These are phyloP conservation scores for Fulmarus glacialis DNA, from an alignment of 2,113 vertebrate genomes.

Conservation along the genomic window DNA sequence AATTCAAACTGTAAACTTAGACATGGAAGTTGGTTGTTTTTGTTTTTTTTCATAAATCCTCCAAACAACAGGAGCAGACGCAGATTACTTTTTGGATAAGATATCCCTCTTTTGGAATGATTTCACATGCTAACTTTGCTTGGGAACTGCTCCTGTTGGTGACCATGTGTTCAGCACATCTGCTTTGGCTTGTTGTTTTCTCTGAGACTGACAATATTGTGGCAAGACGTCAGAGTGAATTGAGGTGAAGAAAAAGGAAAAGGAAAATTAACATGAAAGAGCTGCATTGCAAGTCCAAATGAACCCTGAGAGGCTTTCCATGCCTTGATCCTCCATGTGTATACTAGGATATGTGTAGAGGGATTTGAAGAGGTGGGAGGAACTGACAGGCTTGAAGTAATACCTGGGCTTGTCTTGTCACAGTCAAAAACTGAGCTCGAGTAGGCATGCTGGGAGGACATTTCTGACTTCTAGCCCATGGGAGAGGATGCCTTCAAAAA, in stretches of 20 bases:
- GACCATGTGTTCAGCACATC: conserved; percentile 71
- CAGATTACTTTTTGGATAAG: conserved; percentile 54
- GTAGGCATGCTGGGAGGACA: background rate
- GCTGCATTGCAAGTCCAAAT: background rate
- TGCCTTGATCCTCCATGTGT: conserved; percentile 26
- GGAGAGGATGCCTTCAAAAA: conserved; percentile 27
- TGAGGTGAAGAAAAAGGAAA: conserved; percentile 45
- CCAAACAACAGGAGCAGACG: conserved; percentile 55
- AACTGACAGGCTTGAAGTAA: conserved; percentile 12
- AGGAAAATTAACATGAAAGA: conserved; percentile 48
- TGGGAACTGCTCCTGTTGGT: conserved; percentile 64
- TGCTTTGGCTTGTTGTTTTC: conserved; percentile 69
- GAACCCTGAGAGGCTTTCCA: conserved; percentile 24
- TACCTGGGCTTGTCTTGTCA: conserved; percentile 29
- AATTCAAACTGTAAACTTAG: background rate
- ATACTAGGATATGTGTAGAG: background rate
- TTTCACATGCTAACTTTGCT: conserved; percentile 67
- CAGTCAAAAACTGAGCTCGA: background rate
- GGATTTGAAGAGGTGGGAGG: conserved; percentile 14
- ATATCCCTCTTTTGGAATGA: conserved; percentile 41
- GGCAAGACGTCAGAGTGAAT: conserved; percentile 55
- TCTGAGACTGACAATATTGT: conserved; percentile 64
- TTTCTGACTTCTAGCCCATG: background rate
- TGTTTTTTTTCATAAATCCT: background rate
- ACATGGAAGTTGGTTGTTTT: background rate